Base-by-base conservation (phyloP, 37 sponge, comb jelly and placozoan species). In the Cladorhizidae sp. region DNA sequence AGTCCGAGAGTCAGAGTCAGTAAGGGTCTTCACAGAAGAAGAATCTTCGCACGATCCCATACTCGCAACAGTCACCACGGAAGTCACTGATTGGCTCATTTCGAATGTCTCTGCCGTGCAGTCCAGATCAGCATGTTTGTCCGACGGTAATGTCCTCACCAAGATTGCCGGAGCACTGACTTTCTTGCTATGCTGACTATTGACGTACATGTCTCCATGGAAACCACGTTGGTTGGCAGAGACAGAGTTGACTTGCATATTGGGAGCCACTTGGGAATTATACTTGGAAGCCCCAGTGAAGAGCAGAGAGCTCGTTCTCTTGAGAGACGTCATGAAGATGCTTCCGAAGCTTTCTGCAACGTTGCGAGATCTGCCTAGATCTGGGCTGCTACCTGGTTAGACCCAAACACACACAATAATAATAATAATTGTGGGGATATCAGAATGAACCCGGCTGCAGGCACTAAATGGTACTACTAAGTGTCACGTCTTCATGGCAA, bases 1-100 rank as follows among this genome's bases (percentile, higher is more conserved):
- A 29, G 3, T 25, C 18, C 67, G 67, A 18, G 72, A n/a, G 11
- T 76, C 77, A 8, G 68, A 17, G 57, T 32, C 64, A 7, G 56
- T 64, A 1, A 74, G 54, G 0, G 75, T 83, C 28, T 52, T 73
- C n/a, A 72, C 49, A n/a, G 73, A 73, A 37, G 75, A 83, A 28
- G 63, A 29, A n/a, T 41, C 72, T 32, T 45, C 49, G 9, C 5
- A 45, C 49, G 49, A 45, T 45, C 9, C 49, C 49, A 45, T 12
- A 9, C 49, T 45, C 8, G 5, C 49, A 45, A 45, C 9, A 45
- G 49, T 45, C 49, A 9, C 49, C 49, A 45, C 49, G 9, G 49
- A 45, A 12, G 49, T 45, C n/a, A n/a, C n/a, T n/a, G n/a, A n/a
- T 45, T 45, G 49, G 9, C 9, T 41, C 3, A 22, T n/a, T 71